Conservation (phyloP, 2,113 vertebrate species). For the Siniperca knerii region DNA sequence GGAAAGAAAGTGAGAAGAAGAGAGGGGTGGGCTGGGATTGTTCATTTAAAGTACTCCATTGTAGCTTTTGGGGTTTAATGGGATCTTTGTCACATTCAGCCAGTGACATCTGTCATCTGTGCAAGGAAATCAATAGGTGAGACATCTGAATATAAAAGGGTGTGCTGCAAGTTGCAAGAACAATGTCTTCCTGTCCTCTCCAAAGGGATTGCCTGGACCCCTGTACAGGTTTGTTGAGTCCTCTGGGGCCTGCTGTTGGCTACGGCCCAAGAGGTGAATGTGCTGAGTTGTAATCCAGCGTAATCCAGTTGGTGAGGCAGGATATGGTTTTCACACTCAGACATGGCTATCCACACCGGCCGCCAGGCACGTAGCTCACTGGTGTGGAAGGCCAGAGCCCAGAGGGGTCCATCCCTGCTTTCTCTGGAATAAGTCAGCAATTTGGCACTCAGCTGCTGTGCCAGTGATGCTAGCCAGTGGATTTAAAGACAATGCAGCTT, state of each 20-base stretch:
- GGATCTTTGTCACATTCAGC: conserved; percentile 65
- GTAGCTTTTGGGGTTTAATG: conserved; percentile 75
- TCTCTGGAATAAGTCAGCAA: conserved; percentile 42
- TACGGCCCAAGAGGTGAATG: conserved; percentile 78
- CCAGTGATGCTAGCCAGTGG: conserved; percentile 45
- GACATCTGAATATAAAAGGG: conserved; percentile 67
- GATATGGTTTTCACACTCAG: conserved; percentile 78
- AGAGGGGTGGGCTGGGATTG: conserved; percentile 32
- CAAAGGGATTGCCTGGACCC: conserved; percentile 31
- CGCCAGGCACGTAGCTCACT: conserved; percentile 61
- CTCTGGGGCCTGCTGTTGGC: conserved; percentile 66
- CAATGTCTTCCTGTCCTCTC: conserved; percentile 44
- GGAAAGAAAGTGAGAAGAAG: not conserved
- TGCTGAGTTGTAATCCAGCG: conserved; percentile 85
- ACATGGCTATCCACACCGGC: conserved; percentile 66
- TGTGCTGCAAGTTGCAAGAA: conserved; percentile 44
- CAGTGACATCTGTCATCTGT: conserved; percentile 74
- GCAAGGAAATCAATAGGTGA: conserved; percentile 75
- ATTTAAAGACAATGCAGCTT: conserved; percentile 67
- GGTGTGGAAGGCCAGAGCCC: conserved; percentile 58
- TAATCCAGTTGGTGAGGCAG: conserved; percentile 83
- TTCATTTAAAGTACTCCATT: conserved; percentile 59
- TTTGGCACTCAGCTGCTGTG: conserved; percentile 28
- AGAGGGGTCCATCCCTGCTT: conserved; percentile 43
- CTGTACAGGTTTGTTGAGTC: conserved; percentile 52